Conservation (phyloP, 2,888 invertebrate species). For the Gymnocheta viridis region DNA sequence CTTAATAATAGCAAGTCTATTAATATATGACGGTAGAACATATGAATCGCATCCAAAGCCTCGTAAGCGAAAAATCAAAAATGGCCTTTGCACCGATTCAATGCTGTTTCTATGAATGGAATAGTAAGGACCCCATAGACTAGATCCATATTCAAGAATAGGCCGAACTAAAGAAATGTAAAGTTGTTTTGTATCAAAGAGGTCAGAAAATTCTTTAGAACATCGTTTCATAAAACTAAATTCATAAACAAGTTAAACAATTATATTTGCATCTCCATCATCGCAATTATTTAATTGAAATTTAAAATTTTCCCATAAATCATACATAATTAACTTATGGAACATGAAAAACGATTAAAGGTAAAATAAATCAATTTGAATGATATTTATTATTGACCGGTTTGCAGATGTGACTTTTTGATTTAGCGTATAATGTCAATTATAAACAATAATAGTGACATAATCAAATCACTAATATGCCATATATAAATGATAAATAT, state of each 20-base stretch:
- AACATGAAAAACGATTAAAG: slow-evolving; percentile 51
- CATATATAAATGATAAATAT: slow-evolving; percentile 69
- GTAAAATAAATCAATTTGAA: slow-evolving; percentile 58
- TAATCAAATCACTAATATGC: slow-evolving; percentile 70
- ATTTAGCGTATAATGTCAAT: slow-evolving; percentile 62
- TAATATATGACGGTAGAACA: too few relatives aligned
- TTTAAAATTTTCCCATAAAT: slow-evolving; percentile 55
- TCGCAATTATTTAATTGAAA: not conserved
- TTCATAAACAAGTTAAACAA: not conserved
- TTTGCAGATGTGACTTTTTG: slow-evolving; percentile 51
- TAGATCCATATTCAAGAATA: too few relatives aligned
- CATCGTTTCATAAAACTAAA: too few relatives aligned
- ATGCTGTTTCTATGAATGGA: too few relatives aligned
- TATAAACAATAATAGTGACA: slow-evolving; percentile 62
- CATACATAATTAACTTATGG: slow-evolving; percentile 55
- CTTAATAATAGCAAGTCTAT: too few relatives aligned
- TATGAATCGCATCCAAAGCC: too few relatives aligned
- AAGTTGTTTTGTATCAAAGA: too few relatives aligned
- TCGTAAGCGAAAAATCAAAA: too few relatives aligned
- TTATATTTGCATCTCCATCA: slow-evolving; percentile 19
- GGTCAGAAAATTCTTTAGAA: too few relatives aligned
- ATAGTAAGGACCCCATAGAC: too few relatives aligned
- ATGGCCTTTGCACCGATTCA: too few relatives aligned
- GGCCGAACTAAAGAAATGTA: too few relatives aligned
- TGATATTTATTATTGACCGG: slow-evolving; percentile 39